Conservation (phyloP, 2,888 invertebrate species). For the Pteria penguin region DNA sequence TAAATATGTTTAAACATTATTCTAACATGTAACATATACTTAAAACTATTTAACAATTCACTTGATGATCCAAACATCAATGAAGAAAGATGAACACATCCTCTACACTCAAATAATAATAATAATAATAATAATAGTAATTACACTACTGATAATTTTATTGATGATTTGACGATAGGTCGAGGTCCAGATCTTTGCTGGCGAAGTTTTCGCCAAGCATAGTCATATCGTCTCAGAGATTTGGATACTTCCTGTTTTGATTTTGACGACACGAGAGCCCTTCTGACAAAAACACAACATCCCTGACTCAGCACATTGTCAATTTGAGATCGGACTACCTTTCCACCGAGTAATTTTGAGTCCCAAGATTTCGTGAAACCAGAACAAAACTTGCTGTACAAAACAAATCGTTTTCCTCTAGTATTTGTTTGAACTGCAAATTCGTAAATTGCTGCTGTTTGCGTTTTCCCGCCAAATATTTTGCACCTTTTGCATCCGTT, state of each 20-base stretch:
- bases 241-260: neutral
- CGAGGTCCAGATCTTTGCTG: constrained; percentile 24
- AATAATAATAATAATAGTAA: no score
- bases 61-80: no score
- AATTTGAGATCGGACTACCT: constrained; percentile 33
- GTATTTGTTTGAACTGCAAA: constrained; percentile 34
- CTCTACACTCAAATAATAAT: no score
- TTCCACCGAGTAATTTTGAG: constrained; percentile 19
- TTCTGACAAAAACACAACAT: constrained; percentile 52
- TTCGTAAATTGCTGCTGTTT: constrained; percentile 45
- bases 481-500: constrained; percentile 27
- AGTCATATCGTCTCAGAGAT: constrained; percentile 51
- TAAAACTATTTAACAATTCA: no score
- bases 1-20: no score
- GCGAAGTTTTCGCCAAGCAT: constrained; percentile 49
- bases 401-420: constrained; percentile 34
- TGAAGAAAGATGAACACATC: no score
- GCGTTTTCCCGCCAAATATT: constrained; percentile 33
- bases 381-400: constrained; percentile 35
- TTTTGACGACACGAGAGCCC: constrained; percentile 11
- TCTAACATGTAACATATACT: no score
- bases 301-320: constrained; percentile 42
- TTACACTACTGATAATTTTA: neutral
- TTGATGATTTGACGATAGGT: neutral
- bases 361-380: constrained; percentile 49